Percentiles rank a stretch among this genome's conserved stretches.
Conservation (phyloP, 2,797 vertebrate species). For the Danio choprae region DNA sequence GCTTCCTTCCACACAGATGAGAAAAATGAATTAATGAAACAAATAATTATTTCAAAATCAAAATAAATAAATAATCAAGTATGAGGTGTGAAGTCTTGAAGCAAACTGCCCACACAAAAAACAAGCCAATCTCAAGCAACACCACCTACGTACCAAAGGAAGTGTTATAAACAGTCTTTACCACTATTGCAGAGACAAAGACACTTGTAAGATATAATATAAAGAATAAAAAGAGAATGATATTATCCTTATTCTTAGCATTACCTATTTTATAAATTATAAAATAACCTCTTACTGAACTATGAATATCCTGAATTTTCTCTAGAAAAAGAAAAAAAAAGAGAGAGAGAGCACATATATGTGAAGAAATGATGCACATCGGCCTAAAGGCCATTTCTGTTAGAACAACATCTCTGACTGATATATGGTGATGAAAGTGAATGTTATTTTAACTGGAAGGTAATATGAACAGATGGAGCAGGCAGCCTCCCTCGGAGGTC, state of each 20-base stretch:
- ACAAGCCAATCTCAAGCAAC: slow-evolving; percentile 24
- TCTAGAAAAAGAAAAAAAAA: not conserved
- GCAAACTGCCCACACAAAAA: slow-evolving; percentile 20
- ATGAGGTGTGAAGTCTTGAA: slow-evolving; percentile 33
- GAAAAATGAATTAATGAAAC: slow-evolving; percentile 17
- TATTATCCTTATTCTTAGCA: not conserved
- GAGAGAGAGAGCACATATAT: not conserved
- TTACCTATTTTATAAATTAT: not conserved
- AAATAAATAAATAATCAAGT: slow-evolving; percentile 29
- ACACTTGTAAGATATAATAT: not conserved
- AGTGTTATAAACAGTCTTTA: slow-evolving; percentile 31
- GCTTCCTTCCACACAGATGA: not conserved
- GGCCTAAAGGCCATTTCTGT: slow-evolving; percentile 10
- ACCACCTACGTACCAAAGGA: slow-evolving; percentile 33
- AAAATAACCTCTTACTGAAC: not conserved
- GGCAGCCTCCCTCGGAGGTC: slow-evolving; percentile 23
- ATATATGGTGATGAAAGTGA: not conserved
- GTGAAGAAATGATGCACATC: not conserved
- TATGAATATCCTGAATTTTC: slow-evolving; percentile 1
- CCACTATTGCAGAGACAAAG: not conserved
- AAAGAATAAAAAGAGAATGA: not conserved
- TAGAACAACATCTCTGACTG: not conserved
- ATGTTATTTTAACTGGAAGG: slow-evolving; percentile 4
- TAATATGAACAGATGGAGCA: slow-evolving; percentile 35
- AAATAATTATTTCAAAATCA: not conserved